Conservation (phyloP, 2,113 vertebrate species). For the Stercorarius parasiticus region DNA sequence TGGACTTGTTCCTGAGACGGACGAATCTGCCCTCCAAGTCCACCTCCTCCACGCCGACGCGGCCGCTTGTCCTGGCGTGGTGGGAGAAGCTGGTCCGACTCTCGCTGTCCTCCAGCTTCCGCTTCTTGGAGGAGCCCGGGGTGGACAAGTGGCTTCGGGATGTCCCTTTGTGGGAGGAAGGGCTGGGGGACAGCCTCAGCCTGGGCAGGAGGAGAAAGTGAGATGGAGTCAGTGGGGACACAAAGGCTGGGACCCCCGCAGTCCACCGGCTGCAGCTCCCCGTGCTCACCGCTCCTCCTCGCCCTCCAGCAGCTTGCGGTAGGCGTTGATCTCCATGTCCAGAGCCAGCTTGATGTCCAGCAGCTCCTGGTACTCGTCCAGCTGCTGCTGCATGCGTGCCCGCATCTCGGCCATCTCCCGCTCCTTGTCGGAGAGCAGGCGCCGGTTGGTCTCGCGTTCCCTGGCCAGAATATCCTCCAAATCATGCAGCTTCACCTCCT, state of each 20-base stretch:
- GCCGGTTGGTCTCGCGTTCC: conserved; percentile 85
- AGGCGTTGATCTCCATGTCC: conserved; percentile 97
- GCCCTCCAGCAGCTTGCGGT: conserved; percentile 95
- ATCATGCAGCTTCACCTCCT: conserved; percentile 87
- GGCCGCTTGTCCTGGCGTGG: conserved; percentile 89
- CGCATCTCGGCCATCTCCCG: conserved; percentile 90
- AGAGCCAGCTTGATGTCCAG: conserved; percentile 95
- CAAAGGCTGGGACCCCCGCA: rapidly evolving
- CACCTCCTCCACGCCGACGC: conserved; percentile 90
- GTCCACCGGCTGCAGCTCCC: rapidly evolving
- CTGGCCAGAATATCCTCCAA: conserved; percentile 85
- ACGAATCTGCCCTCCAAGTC: conserved; percentile 92
- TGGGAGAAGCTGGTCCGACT: conserved; percentile 85
- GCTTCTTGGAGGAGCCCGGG: conserved; percentile 81
- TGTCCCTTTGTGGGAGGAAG: conserved; percentile 74
- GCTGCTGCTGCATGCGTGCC: conserved; percentile 89
- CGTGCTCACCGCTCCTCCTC: conserved; percentile 89
- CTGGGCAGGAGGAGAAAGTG: conserved; percentile 53
- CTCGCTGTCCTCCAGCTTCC: conserved; percentile 83
- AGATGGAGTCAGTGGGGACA: neutral
- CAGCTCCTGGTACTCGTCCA: conserved; percentile 97
- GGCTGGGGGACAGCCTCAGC: conserved; percentile 91
- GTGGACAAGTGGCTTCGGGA: conserved; percentile 77
- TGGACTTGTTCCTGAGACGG: conserved; percentile 92
- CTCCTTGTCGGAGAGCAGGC: conserved; percentile 88